Evolutionary conservation across 2,113 vertebrate genomes (phyloP).

Genomic region (Crocuta crocuta): DNA sequence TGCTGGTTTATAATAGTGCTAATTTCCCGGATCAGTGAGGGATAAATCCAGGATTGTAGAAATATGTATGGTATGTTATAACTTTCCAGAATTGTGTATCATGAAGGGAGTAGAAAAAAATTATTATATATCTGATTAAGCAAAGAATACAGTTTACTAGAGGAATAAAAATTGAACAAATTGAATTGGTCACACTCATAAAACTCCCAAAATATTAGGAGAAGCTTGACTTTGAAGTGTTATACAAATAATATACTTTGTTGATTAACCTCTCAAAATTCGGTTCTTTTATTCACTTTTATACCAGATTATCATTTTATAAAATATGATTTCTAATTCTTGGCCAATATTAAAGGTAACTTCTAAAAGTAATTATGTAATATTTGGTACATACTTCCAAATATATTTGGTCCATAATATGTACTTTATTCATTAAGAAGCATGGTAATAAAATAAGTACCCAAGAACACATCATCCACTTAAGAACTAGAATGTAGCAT

Average conservation of each 20-base stretch:
- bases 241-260: not conserved
- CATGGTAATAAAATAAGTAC: not conserved
- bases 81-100: not conserved
- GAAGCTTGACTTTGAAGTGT: not conserved
- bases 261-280: not conserved
- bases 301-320: not conserved
- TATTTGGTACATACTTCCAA: not conserved
- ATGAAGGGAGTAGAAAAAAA: not conserved
- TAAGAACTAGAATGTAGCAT: not conserved
- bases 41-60: not conserved
- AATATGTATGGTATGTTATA: not conserved
- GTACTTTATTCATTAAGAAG: not conserved
- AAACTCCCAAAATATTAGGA: not conserved
- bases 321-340: not conserved
- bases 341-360: not conserved
- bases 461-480: not conserved
- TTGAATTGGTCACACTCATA: not conserved
- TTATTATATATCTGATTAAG: not conserved
- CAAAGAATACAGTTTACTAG: not conserved
- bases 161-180: not conserved
- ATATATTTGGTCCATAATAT: not conserved
- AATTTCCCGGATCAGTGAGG: not conserved
- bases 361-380: not conserved
- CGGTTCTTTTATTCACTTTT: not conserved
- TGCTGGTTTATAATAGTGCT: not conserved